Evolutionary conservation across 2,113 vertebrate genomes (phyloP), one percentile per base, ranked within the genome.

Genomic region (Carettochelys insculpta): DNA sequence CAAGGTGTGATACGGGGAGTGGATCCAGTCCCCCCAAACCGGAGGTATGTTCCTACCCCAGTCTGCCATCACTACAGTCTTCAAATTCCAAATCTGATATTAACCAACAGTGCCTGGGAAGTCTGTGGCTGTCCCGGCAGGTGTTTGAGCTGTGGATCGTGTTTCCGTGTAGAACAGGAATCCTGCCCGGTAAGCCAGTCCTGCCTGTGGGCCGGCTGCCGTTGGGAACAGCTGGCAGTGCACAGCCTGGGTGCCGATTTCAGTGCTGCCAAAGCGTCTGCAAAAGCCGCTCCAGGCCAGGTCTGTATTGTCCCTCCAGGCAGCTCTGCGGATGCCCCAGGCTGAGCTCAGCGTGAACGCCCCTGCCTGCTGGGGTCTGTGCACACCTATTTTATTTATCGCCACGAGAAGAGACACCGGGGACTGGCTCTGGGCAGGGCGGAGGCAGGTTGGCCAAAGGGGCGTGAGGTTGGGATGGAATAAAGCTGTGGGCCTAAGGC

Each of bases 1-100:
- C 1, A 4, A 48, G 65, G 73, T 89, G 83, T 85, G 85, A 83
- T 53, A 68, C n/a, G 47, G 83, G 4, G 29, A 54, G 86, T 13
- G 14, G 58, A 19, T 58, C 86, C 0, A 0, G 1, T 0, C 82
- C 82, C 79, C 34, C 41, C 82, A 61, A 71, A 31, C 14, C 19
- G 43, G 41, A n/a, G 85, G 45, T 3, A 71, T 52, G 83, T 83
- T 2, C 0, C 0, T 80, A 34, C 31, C 19, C 58, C 58, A 65
- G 19, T 65, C 31, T 65, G 34, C 16, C 14, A 17, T 31, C 31
- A 34, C 31, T 34, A 19, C 16, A 34, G 19, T 65, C 31, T 34
- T 65, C 58, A 65, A 34, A n/a, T 65, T 34, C 16, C 14, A 16
- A 65, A 65, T 65, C 17, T 65, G 31, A 31, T 65, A 8, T 65